A percentile compares a stretch with the other conserved stretches of the same genome.
phyloP scores from a whole-genome alignment of 2,888 invertebrate genomes.

The Dascillus cervinus region DNA sequence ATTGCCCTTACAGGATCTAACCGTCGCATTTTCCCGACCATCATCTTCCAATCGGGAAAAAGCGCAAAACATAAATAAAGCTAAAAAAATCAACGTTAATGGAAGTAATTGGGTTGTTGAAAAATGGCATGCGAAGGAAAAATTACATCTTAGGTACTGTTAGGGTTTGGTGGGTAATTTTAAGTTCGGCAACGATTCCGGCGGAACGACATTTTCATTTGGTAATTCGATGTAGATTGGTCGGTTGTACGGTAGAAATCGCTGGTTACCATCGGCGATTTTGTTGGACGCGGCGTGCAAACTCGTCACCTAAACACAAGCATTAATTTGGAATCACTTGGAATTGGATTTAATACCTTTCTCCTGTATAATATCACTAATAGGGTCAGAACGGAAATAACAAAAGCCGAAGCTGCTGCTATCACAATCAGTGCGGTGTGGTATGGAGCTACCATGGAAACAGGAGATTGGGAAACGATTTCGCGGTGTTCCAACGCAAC shows the following conservation, averaged over 20 bases:
- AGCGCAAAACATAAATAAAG: too few species aligned
- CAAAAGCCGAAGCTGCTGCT: conserved; percentile 70
- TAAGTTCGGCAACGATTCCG: too few species aligned
- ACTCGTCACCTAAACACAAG: conserved; percentile 36
- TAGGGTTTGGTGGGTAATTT: too few species aligned
- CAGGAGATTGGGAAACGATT: conserved; percentile 59
- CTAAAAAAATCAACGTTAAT: too few species aligned
- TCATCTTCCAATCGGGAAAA: too few species aligned
- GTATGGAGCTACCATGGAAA: conserved; percentile 61
- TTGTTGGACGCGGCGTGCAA: conserved; percentile 46
- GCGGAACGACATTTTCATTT: conserved; percentile 46
- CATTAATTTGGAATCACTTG: conserved; percentile 1
- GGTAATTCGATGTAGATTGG: conserved; percentile 64
- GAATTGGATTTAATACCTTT: conserved; percentile 38
- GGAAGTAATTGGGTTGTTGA: too few species aligned
- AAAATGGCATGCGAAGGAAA: too few species aligned
- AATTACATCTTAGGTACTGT: too few species aligned
- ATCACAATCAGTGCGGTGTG: conserved; percentile 71
- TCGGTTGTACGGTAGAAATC: conserved; percentile 56
- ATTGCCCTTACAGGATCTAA: too few species aligned
- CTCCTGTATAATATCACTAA: conserved; percentile 67
- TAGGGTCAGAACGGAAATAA: conserved; percentile 68
- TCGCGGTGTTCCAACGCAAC: conserved; percentile 58
- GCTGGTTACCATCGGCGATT: conserved; percentile 42
- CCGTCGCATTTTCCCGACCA: too few species aligned